Evolutionary conservation across 1,140 invertebrate genomes (phyloP).

Genomic region (Drosophila athabasca): DNA sequence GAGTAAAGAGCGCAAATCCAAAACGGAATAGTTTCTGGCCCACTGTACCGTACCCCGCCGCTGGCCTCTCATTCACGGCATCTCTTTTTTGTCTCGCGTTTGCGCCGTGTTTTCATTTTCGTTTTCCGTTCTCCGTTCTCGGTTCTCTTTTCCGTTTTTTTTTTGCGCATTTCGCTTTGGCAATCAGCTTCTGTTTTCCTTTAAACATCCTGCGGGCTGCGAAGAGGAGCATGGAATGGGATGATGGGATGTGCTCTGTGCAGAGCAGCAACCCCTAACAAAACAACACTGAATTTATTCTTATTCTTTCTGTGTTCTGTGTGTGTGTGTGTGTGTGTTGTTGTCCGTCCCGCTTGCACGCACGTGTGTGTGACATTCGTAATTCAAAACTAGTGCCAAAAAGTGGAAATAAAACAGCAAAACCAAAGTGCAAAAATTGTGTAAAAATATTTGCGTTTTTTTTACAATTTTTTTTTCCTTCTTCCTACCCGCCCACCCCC

Average conservation of each 20-base stretch:
- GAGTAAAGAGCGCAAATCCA: too few species aligned
- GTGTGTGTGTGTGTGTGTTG: slow-evolving; percentile 22
- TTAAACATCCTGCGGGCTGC: slow-evolving; percentile 55
- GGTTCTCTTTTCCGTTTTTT: slow-evolving; percentile 35
- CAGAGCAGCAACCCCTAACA: slow-evolving; percentile 58
- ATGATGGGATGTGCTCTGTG: too few species aligned
- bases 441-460: slow-evolving; percentile 9
- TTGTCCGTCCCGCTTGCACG: slow-evolving; percentile 36
- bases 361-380: slow-evolving; percentile 47
- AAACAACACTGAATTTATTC: slow-evolving; percentile 53
- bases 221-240: too few species aligned
- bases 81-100: slow-evolving; percentile 76
- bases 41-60: too few species aligned
- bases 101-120: slow-evolving; percentile 65
- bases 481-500: background rate
- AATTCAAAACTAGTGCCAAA: slow-evolving; percentile 35
- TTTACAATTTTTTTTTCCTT: slow-evolving; percentile 10
- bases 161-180: slow-evolving; percentile 72
- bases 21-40: too few species aligned
- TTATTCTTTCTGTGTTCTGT: slow-evolving; percentile 28
- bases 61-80: slow-evolving; percentile 11
- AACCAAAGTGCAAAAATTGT: slow-evolving; percentile 39
- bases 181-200: slow-evolving; percentile 64
- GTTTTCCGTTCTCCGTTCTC: slow-evolving; percentile 3
- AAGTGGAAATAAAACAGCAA: slow-evolving; percentile 33